These are phyloP conservation scores for Acronicta psi DNA, from an alignment of 2,888 invertebrate species.

Conservation along the genomic window DNA sequence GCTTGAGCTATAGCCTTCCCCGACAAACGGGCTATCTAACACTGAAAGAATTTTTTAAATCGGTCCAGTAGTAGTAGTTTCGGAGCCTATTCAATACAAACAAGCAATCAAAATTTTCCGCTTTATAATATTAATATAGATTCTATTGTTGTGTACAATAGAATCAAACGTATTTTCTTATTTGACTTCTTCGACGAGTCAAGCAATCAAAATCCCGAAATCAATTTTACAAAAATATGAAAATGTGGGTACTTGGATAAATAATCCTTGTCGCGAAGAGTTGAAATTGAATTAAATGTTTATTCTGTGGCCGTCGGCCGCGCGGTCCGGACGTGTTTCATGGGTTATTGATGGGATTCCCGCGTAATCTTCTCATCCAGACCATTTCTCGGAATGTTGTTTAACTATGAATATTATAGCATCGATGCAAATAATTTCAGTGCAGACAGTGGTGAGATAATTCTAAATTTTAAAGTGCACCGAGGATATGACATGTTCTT, in stretches of 20 bases:
- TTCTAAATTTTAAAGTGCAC: too few species aligned
- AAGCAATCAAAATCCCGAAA: slow-evolving; percentile 31
- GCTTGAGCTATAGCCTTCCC: too few species aligned
- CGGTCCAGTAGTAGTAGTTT: too few species aligned
- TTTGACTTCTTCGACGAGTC: neutral
- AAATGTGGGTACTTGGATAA: slow-evolving; percentile 29
- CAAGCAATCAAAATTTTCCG: too few species aligned
- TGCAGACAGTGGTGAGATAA: too few species aligned
- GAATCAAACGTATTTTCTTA: too few species aligned
- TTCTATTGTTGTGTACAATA: too few species aligned
- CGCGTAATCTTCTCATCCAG: slow-evolving; percentile 25
- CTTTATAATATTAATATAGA: too few species aligned
- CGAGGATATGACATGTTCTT: too few species aligned
- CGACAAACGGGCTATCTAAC: too few species aligned
- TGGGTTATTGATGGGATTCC: slow-evolving; percentile 39
- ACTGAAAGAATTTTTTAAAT: too few species aligned
- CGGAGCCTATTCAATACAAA: too few species aligned
- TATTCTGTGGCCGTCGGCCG: slow-evolving; percentile 25
- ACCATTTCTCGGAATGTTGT: slow-evolving; percentile 20
- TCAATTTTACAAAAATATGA: slow-evolving; percentile 12
- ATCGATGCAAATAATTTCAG: neutral
- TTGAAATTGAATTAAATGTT: slow-evolving; percentile 47
- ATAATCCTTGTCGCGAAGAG: slow-evolving; percentile 31
- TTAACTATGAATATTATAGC: slow-evolving; percentile 7
- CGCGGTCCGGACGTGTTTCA: slow-evolving; percentile 36